Evolutionary conservation across 2,888 invertebrate genomes (phyloP), one percentile per base, ranked within the genome.

Genomic region (Chalcis sispes): DNA sequence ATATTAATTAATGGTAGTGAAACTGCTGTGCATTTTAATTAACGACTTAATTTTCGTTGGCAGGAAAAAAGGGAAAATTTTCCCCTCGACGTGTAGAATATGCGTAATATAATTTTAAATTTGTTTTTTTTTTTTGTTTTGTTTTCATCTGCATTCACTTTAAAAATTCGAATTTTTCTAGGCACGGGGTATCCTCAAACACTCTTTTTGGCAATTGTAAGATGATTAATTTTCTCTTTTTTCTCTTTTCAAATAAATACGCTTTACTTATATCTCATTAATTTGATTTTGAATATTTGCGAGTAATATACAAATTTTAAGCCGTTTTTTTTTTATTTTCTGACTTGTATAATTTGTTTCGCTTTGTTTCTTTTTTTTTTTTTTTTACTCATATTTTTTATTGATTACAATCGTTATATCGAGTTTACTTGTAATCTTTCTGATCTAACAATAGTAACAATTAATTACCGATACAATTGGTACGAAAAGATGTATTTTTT

Each of bases 1-100:
- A n/a, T 25, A 58, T 56, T 29, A 46, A 64, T 58, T 52, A 61
- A 52, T 75, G 70, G 70, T 71, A 71, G 70, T 75, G 65, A 58
- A 58, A 59, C 59, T 65, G 75, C 71, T 75, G 71, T 75, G 66
- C 65, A 71, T 42, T 65, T 29, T 50, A 52, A 52, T 71, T 59
- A 59, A 75, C 50, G 52, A 52, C n/a, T 52, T 46, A 29, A 59
- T 58, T 15, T 23, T 58, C 18, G 5, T 65, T 75, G 75, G 75
- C 75, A 75, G 75, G 75, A 75, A 65, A 59, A 65, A 58, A 50
- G 58, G 64, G 50, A 32, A 20, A 20, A 13, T 25, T 25, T 32
- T 61, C 23, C 27, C 52, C 42, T 13, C n/a, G 27, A 42, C 18
- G 18, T 61, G 25, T 46, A 1, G 23, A 40, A 42, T 29, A 40